Evolutionary conservation across 2,888 invertebrate species (phyloP).

Genomic region (Hipparchia sbordonii): DNA sequence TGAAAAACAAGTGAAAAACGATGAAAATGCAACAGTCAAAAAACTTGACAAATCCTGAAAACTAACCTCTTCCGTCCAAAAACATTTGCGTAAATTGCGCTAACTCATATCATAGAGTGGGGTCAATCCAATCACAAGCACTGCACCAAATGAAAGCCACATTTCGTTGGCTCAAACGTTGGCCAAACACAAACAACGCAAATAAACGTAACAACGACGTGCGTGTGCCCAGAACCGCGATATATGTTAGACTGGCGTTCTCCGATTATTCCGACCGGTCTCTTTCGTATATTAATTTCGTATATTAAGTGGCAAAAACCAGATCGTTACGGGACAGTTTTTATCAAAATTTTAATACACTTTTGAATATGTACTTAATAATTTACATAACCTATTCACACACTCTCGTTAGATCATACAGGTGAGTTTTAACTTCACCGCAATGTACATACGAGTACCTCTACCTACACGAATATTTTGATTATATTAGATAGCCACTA

Average conservation of each 20-base stretch:
- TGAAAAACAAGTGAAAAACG: background rate
- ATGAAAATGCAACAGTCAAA: background rate
- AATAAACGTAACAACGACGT: slow-evolving; percentile 57
- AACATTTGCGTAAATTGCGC: slow-evolving; percentile 68
- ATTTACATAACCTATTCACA: slow-evolving; percentile 22
- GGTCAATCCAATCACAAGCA: slow-evolving; percentile 63
- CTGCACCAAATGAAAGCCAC: slow-evolving; percentile 63
- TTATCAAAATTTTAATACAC: slow-evolving; percentile 23
- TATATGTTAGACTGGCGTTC: slow-evolving; percentile 65
- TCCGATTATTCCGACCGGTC: slow-evolving; percentile 49
- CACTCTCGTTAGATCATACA: slow-evolving; percentile 16
- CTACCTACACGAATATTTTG: slow-evolving; percentile 1
- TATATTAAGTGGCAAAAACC: slow-evolving; percentile 50
- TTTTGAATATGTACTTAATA: slow-evolving; percentile 22
- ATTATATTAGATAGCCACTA: no score
- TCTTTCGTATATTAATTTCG: slow-evolving; percentile 59
- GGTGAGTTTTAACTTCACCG: background rate
- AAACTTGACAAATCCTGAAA: slow-evolving; percentile 12
- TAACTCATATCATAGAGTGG: slow-evolving; percentile 64
- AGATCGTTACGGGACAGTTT: slow-evolving; percentile 34
- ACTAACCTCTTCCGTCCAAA: slow-evolving; percentile 77
- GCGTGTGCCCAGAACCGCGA: slow-evolving; percentile 60
- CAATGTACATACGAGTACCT: background rate
- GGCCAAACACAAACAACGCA: slow-evolving; percentile 58
- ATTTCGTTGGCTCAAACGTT: slow-evolving; percentile 57